phyloP scores from a whole-genome alignment of 1,140 invertebrate species.

The Eulimnadia texana region DNA sequence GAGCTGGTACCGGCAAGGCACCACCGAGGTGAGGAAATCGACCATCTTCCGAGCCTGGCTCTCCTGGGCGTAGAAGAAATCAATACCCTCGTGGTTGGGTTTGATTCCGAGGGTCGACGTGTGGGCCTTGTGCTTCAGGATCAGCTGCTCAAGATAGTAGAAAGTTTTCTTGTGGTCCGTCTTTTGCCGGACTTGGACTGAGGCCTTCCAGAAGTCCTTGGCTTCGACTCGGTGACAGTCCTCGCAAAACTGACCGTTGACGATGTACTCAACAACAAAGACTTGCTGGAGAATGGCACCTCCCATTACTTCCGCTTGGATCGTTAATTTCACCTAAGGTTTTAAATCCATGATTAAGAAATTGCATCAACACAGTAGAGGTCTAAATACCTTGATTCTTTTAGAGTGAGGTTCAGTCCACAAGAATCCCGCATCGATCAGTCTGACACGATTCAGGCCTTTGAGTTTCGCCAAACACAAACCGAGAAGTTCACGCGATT shows the following conservation, averaged over 20 bases:
- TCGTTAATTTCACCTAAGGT: constrained; percentile 83
- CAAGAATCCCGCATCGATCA: constrained; percentile 90
- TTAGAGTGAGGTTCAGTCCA: constrained; percentile 99
- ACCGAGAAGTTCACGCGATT: constrained; percentile 82
- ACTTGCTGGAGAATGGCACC: constrained; percentile 74
- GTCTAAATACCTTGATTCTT: constrained; percentile 82
- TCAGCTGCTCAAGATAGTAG: constrained; percentile 93
- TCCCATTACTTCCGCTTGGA: constrained; percentile 85
- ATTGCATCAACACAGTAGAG: constrained; percentile 1
- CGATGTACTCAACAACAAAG: constrained; percentile 85
- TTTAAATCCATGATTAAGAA: too few relatives aligned
- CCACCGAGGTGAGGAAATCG: constrained; percentile 74
- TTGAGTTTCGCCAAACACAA: constrained; percentile 90
- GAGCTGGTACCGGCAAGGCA: constrained; percentile 71
- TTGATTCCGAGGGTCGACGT: constrained; percentile 86
- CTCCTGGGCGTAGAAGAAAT: constrained; percentile 87
- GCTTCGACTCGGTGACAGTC: constrained; percentile 93
- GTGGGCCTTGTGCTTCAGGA: constrained; percentile 89
- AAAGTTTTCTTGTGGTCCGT: constrained; percentile 94
- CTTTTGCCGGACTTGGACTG: constrained; percentile 73
- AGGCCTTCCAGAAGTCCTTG: constrained; percentile 92
- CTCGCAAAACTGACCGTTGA: constrained; percentile 90
- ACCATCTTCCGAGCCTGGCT: constrained; percentile 87
- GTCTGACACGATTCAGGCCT: constrained; percentile 71
- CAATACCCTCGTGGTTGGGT: constrained; percentile 80